phyloP scores from a whole-genome alignment of 2,113 vertebrate genomes.

The Lonchura striata region DNA sequence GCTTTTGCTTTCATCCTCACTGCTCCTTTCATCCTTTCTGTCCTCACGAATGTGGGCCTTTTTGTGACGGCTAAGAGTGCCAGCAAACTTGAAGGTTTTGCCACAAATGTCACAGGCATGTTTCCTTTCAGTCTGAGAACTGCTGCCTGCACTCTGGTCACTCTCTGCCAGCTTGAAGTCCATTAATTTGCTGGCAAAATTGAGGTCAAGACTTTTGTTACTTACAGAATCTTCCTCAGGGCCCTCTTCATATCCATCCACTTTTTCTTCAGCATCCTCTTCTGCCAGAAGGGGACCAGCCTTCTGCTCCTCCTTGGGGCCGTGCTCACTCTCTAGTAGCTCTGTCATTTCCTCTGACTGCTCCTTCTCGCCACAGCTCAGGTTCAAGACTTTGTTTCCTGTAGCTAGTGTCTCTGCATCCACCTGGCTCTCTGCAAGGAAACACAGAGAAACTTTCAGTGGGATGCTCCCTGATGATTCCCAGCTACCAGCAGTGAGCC shows the following conservation, averaged over 20 bases:
- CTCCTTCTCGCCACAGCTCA: conserved; percentile 59
- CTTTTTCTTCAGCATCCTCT: conserved; percentile 51
- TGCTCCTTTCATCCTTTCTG: conserved; percentile 56
- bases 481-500: neutral
- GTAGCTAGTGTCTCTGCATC: conserved; percentile 73
- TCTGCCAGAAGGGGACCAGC: conserved; percentile 25
- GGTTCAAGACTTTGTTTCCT: conserved; percentile 77
- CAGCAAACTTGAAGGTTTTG: conserved; percentile 92
- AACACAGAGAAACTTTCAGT: conserved; percentile 44
- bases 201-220: conserved; percentile 94
- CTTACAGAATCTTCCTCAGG: conserved; percentile 86
- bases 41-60: conserved; percentile 83
- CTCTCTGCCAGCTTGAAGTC: conserved; percentile 88
- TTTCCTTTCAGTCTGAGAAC: conserved; percentile 79
- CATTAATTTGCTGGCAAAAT: conserved; percentile 92
- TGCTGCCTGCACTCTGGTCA: conserved; percentile 39
- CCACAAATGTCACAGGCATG: conserved; percentile 84
- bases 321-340: neutral
- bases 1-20: conserved; percentile 47
- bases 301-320: conserved; percentile 34
- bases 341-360: conserved; percentile 48
- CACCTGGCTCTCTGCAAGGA: conserved; percentile 85
- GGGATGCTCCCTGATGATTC: neutral
- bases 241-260: conserved; percentile 54
- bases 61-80: conserved; percentile 90